Evolutionary conservation across 2,888 invertebrate species (phyloP), one percentile per base, ranked within the genome.

Genomic region (Carpatolechia fugitivella): DNA sequence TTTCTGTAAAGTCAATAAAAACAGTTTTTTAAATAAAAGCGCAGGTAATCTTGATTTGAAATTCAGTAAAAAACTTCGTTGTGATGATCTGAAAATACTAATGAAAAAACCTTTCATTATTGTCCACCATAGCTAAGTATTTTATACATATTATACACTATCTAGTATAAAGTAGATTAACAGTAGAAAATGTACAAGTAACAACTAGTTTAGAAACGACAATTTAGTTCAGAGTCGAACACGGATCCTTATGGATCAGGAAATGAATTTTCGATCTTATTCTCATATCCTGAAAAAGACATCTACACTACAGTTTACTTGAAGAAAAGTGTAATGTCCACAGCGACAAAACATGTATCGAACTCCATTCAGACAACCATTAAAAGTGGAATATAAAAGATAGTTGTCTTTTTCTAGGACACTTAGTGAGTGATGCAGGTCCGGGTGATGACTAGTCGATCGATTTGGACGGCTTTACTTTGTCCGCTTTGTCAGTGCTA

Each of bases 391-490:
- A 18, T 41, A 20, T 10, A 18, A 20, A 2, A 41, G 4, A 3
- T 35, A 35, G 40, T 16, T 41, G 18, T 41, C 40, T 41, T 41
- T 41, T n/a, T 3, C 35, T 35, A 35, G 35, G 35, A n/a, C 8
- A n/a, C 8, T 1, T 41, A 20, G 20, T 20, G 18, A 18, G 1
- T 7, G 14, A 38, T 5, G 38, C 29, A 20, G 29, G 44, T 41
- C 31, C 40, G 31, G 41, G 30, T n/a, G 31, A n/a, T 29, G 31
- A 40, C 41, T 52, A 88, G 74, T 89, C 90, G 69, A 89, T 80
- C 52, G 90, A 90, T 74, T 84, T 87, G 85, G 89, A 89, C 85
- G 90, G 87, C 71, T 86, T 90, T 66, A 87, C 80, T 81, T 75
- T 74, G 74, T 76, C 74, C 69, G 72, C 71, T 69, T 78, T 44